Conservation (phyloP, 1,140 invertebrate genomes). For the Papilio helenus region DNA sequence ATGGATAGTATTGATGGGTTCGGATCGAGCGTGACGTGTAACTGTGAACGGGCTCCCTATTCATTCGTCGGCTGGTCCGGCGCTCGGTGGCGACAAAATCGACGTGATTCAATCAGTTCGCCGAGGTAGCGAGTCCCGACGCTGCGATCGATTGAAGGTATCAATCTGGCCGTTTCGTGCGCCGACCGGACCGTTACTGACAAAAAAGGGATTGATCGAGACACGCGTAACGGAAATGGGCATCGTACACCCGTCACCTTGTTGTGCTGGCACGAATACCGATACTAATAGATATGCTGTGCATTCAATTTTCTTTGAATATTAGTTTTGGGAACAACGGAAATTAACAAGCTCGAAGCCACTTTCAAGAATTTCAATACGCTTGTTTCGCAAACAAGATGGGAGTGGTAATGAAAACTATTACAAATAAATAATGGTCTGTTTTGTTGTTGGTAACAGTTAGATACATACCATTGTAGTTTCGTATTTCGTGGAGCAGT, state of each 20-base stretch:
- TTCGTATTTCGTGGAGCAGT: not conserved
- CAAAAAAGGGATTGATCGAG: constrained; percentile 79
- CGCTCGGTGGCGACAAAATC: constrained; percentile 64
- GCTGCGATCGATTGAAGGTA: constrained; percentile 77
- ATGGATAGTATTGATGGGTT: constrained; percentile 60
- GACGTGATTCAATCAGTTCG: constrained; percentile 79
- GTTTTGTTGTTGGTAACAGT: constrained; percentile 23
- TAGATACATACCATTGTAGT: not conserved
- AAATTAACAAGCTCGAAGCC: constrained; percentile 59
- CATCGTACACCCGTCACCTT: constrained; percentile 75
- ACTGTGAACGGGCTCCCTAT: constrained; percentile 62
- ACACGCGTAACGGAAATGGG: constrained; percentile 79
- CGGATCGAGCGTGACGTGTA: constrained; percentile 66
- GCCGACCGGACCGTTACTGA: constrained; percentile 72
- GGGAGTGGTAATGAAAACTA: constrained; percentile 8
- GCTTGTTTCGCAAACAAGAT: constrained; percentile 15
- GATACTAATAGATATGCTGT: constrained; percentile 64
- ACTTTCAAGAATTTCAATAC: constrained; percentile 22
- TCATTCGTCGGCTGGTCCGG: constrained; percentile 54
- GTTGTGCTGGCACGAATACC: constrained; percentile 76
- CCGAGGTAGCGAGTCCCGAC: constrained; percentile 69
- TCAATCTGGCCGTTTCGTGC: constrained; percentile 77
- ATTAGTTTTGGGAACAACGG: constrained; percentile 58
- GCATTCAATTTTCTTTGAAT: constrained; percentile 75
- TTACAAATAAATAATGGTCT: not conserved